phyloP scores from a whole-genome alignment of 2,888 invertebrate genomes.

The Drosophila differens region DNA sequence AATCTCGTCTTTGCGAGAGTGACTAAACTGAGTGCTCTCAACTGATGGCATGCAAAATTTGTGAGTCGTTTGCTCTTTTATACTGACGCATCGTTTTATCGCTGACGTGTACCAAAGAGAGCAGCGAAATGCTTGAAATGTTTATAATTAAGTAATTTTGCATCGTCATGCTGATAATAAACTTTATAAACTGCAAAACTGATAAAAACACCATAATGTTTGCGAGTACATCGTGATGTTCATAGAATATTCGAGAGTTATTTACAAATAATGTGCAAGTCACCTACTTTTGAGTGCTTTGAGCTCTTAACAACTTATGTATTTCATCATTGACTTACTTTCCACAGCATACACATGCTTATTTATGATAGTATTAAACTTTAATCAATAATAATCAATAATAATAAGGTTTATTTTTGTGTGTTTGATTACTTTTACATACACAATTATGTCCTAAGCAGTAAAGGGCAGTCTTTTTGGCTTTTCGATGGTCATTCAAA shows the following conservation, averaged over 20 bases:
- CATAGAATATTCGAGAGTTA: slow-evolving; percentile 32
- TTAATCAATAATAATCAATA: not conserved
- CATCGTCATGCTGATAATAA: slow-evolving; percentile 64
- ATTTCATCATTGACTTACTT: slow-evolving; percentile 22
- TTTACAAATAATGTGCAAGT: not conserved
- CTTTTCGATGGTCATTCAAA: slow-evolving; percentile 5
- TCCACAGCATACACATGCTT: not conserved
- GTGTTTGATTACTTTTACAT: not conserved
- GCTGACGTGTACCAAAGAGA: slow-evolving; percentile 51
- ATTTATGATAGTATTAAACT: not conserved
- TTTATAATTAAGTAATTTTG: slow-evolving; percentile 41
- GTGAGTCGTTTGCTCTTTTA: slow-evolving; percentile 1
- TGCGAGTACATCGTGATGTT: slow-evolving; percentile 14
- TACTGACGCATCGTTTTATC: slow-evolving; percentile 7
- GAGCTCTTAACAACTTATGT: not conserved
- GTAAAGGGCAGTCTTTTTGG: not conserved
- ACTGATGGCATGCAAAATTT: not conserved
- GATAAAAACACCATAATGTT: slow-evolving; percentile 38
- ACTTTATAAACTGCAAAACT: slow-evolving; percentile 50
- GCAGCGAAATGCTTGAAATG: slow-evolving; percentile 18
- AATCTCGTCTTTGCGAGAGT: not conserved
- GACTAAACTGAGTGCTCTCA: not conserved
- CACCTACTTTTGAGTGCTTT: not conserved
- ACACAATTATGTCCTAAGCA: not conserved
- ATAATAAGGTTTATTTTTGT: not conserved